These are phyloP conservation scores for Chelonus insularis DNA, from an alignment of 1,140 invertebrate genomes.

Conservation along the genomic window DNA sequence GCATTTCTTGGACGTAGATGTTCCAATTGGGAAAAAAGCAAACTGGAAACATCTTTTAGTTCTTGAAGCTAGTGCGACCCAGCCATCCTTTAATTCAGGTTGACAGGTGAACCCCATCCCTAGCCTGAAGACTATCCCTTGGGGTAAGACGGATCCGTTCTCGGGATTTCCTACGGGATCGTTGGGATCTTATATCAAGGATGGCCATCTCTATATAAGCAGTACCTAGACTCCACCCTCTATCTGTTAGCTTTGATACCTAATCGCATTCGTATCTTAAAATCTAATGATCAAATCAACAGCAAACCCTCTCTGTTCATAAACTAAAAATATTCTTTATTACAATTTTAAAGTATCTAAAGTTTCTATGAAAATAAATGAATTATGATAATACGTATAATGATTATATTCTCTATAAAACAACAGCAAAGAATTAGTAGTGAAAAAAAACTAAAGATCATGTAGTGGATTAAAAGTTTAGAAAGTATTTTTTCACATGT, in stretches of 20 bases:
- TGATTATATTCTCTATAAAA: no score
- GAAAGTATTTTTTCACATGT: no score
- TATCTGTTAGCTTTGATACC: conserved; percentile 12
- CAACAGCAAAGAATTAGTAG: no score
- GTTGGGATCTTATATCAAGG: conserved; percentile 59
- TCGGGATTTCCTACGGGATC: conserved; percentile 62
- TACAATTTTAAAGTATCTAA: no score
- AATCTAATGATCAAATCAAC: conserved; percentile 16
- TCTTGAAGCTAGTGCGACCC: conserved; percentile 42
- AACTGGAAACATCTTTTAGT: conserved; percentile 20
- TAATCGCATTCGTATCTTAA: conserved; percentile 19
- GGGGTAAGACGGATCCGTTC: conserved; percentile 62
- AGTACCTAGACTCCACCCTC: conserved; percentile 39
- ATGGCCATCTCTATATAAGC: conserved; percentile 59
- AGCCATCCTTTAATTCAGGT: conserved; percentile 60
- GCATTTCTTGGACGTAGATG: conserved; percentile 23
- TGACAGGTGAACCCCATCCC: conserved; percentile 56
- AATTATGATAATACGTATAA: no score
- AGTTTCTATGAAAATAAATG: no score
- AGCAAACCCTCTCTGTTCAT: no score
- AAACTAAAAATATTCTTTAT: no score
- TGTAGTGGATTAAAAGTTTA: no score
- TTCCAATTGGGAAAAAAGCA: conserved; percentile 40
- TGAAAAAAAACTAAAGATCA: no score
- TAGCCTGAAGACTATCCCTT: conserved; percentile 50